Evolutionary conservation across 2,797 vertebrate genomes (phyloP).

Genomic region (Mus minutoides): DNA sequence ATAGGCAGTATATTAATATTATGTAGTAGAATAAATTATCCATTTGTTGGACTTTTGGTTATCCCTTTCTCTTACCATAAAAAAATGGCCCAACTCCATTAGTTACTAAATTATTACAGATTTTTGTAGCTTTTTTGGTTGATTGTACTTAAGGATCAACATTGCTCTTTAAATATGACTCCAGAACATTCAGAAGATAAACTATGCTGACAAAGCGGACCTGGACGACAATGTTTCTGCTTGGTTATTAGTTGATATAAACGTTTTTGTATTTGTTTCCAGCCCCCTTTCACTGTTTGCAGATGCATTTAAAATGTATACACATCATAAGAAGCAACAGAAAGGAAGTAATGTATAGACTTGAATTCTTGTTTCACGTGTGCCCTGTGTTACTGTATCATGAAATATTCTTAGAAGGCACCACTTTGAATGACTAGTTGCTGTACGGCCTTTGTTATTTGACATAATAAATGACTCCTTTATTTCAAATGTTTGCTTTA

Average conservation of each 20-base stretch:
- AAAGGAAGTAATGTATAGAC: background rate
- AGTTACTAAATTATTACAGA: background rate
- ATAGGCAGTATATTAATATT: background rate
- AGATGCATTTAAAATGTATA: background rate
- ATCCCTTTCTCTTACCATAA: background rate
- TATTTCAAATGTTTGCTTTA: background rate
- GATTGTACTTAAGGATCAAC: background rate
- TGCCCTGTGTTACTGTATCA: background rate
- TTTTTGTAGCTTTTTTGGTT: background rate
- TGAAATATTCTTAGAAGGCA: background rate
- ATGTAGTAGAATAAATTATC: background rate
- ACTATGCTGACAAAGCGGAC: background rate
- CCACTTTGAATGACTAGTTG: background rate
- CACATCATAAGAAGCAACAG: background rate
- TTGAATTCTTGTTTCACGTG: conserved; percentile 7
- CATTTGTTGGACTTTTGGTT: background rate
- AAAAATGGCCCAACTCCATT: background rate
- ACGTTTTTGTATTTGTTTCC: background rate
- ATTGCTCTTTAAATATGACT: background rate
- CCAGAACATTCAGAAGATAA: conserved; percentile 8
- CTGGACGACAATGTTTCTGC: background rate
- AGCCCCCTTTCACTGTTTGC: background rate
- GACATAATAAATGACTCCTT: background rate
- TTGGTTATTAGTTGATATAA: background rate
- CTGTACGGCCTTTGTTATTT: background rate